A percentile compares a stretch with the other conserved stretches of the same genome.
Evolutionary conservation across 2,888 invertebrate species (phyloP).

Genomic region (Rhagium mordax): DNA sequence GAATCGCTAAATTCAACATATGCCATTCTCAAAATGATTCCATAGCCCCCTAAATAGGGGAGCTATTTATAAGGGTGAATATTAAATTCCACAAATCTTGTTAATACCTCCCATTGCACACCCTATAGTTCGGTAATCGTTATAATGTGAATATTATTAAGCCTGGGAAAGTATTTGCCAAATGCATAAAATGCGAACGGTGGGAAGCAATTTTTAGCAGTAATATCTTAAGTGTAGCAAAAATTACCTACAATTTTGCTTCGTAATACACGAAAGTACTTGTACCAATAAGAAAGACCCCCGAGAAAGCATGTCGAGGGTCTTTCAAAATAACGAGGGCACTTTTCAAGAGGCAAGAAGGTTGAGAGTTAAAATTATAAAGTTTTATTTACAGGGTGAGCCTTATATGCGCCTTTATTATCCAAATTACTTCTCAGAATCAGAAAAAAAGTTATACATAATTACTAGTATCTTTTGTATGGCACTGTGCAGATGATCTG

Average conservation of each 20-base stretch:
- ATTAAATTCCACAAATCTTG: slow-evolving; percentile 23
- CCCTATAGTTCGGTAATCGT: slow-evolving; percentile 2
- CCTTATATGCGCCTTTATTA: too few relatives aligned
- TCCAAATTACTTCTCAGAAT: too few relatives aligned
- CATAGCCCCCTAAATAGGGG: slow-evolving; percentile 12
- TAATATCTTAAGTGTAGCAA: not conserved
- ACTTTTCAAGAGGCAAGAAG: not conserved
- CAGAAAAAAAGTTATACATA: too few relatives aligned
- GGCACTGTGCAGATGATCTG: too few relatives aligned
- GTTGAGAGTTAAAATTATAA: not conserved
- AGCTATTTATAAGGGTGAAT: slow-evolving; percentile 13
- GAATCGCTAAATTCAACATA: not conserved
- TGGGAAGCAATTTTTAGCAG: slow-evolving; percentile 4
- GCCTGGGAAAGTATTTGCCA: slow-evolving; percentile 9
- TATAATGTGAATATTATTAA: slow-evolving; percentile 1
- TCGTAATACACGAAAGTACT: not conserved
- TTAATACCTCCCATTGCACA: slow-evolving; percentile 4
- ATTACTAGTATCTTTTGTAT: too few relatives aligned
- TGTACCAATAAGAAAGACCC: not conserved
- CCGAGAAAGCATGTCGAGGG: not conserved
- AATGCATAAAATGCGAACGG: not conserved
- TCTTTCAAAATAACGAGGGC: not conserved
- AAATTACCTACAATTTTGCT: too few relatives aligned
- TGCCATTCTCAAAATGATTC: slow-evolving; percentile 1
- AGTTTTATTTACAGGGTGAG: too few relatives aligned